Base-by-base conservation (phyloP, 2,888 invertebrate genomes). In the Mongoloraphidia duomilia region DNA sequence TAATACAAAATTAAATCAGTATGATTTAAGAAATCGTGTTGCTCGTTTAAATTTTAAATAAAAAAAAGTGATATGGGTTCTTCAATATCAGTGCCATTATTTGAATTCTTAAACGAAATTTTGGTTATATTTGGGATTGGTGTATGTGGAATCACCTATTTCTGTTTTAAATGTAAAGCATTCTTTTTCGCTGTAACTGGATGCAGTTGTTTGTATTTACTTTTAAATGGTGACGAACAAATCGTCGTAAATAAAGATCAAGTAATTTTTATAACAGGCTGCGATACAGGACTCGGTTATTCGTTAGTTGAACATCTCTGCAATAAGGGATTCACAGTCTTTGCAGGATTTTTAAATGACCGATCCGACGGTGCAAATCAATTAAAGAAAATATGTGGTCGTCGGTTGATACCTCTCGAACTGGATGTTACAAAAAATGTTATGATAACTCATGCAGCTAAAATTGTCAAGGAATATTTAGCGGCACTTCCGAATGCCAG, bases 251-350 rank as follows among this genome's bases (percentile, higher is more conserved):
- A 57, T 13, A 55, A 55, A 38, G 58, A 63, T 40, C 63, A 65
- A 53, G 73, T 82, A 3, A 70, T 83, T 38, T 72, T 87, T 13
- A 80, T 91, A 55, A 87, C 86, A 8, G 91, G 91, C 40, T 91
- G 91, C 63, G 90, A 91, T 66, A 84, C 87, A 50, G 91, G 91
- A 3, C 72, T 91, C 12, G 91, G 91, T 49, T 86, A 77, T 67
- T 79, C 80, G 2, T 63, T 84, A 44, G 83, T 84, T 1, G 71
- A 79, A 17, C 73, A 81, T 55, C 67, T 76, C 8, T 73, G 73
- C 8, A 67, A 75, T 6, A 69, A 76, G 57, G 85, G 84, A 0
- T 72, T 86, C 55, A 74, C 79, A 3, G 89, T 91, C 2, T 70
- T 92, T 36, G 90, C 90, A 12, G 84, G 84, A 42, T 84, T 86